These are phyloP conservation scores for Aphelocoma californica DNA, from an alignment of 2,797 vertebrate species.

Conservation along the genomic window DNA sequence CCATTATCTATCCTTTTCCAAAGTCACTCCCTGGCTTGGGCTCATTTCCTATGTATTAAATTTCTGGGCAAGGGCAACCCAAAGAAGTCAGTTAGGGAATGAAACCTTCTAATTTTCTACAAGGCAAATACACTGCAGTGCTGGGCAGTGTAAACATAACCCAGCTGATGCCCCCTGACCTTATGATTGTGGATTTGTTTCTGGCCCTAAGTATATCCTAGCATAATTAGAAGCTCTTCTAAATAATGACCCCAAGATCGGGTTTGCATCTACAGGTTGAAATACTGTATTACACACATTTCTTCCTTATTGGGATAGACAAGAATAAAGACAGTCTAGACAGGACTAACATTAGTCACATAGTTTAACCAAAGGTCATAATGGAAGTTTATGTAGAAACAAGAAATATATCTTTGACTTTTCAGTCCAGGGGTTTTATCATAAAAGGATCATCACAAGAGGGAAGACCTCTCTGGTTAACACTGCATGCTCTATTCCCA, in stretches of 20 bases:
- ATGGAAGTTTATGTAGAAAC: neutral
- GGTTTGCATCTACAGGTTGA: neutral
- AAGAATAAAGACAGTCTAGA: neutral
- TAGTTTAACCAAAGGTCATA: neutral
- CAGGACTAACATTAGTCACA: neutral
- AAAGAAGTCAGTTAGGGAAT: neutral
- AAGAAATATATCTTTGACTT: neutral
- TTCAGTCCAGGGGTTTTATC: neutral
- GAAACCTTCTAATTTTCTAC: neutral
- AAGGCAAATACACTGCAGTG: neutral
- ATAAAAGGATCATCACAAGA: neutral
- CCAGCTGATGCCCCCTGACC: neutral
- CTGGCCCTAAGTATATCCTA: neutral
- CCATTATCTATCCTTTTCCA: neutral
- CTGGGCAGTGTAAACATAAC: neutral
- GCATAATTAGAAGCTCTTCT: neutral
- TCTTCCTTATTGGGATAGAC: neutral
- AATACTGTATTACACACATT: neutral
- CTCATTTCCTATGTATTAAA: neutral
- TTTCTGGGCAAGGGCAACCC: neutral
- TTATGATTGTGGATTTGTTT: neutral
- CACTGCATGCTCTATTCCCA: neutral
- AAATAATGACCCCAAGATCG: neutral
- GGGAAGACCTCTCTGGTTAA: neutral
- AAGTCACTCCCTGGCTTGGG: neutral